Percentiles rank a stretch among this genome's conserved stretches.
Evolutionary conservation across 2,888 invertebrate species (phyloP).

Genomic region (Eutolmus rufibarbis): DNA sequence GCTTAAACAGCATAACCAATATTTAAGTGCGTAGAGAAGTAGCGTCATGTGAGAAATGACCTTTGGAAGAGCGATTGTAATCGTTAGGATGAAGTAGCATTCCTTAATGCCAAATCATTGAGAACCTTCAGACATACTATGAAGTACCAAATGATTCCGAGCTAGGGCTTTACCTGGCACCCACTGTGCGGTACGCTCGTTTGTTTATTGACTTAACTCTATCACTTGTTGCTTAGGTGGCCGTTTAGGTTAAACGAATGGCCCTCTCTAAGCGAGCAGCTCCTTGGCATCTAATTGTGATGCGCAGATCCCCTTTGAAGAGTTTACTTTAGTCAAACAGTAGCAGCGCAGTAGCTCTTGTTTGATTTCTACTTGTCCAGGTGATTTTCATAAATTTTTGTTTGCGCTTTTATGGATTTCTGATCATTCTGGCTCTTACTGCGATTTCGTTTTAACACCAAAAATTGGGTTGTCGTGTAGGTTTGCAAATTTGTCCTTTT

Average conservation of each 20-base stretch:
- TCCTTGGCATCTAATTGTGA: constrained; percentile 39
- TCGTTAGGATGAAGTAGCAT: neutral
- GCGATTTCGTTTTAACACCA: constrained; percentile 32
- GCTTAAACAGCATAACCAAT: neutral
- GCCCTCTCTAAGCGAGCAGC: constrained; percentile 25
- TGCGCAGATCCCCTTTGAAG: constrained; percentile 40
- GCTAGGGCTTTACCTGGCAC: neutral
- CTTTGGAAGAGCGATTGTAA: neutral
- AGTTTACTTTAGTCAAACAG: constrained; percentile 47
- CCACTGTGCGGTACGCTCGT: neutral
- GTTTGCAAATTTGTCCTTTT: neutral
- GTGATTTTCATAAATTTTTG: constrained; percentile 24
- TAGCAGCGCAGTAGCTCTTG: constrained; percentile 41
- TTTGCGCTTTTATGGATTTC: constrained; percentile 17
- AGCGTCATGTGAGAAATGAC: neutral
- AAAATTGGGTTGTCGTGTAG: constrained; percentile 5
- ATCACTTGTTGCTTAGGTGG: constrained; percentile 28
- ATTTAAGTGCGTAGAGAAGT: neutral
- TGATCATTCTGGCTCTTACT: neutral
- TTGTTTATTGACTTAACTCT: constrained; percentile 30
- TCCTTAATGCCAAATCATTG: neutral
- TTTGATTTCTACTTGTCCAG: constrained; percentile 32
- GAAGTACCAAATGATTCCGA: neutral
- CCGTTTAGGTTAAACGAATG: constrained; percentile 23
- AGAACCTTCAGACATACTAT: neutral